Base-by-base conservation (phyloP, 1,140 invertebrate species). In the Temnothorax nylanderi region DNA sequence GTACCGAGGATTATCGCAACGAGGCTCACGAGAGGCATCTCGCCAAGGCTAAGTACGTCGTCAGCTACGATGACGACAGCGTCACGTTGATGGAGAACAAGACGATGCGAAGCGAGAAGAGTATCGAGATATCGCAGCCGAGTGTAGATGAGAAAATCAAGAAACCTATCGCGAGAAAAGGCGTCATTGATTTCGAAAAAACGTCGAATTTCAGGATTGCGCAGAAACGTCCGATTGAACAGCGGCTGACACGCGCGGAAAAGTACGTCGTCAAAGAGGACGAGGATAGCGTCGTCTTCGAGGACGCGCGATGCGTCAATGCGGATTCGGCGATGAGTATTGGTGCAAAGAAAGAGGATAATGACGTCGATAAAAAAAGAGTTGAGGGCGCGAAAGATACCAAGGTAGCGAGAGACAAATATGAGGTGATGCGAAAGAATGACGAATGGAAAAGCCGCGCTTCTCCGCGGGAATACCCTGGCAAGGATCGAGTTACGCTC, bases 31-130 rank as follows among this genome's bases (percentile, higher is more conserved):
- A 93, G 18, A 88, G 58, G 11, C 91, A 65, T 26, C 84, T 93
- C 16, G 92, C 92, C 32, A 93, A 92, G 67, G 94, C 94, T 1
- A 94, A 95, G 41, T 95, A 94, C 54, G 92, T 95, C 1, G 94
- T 95, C 7, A 95, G 88, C 76, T 94, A 93, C 34, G 93, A 94
- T 84, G 94, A 95, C 0, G 94, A 94, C 2, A 94, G 92, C 72
- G 92, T 94, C 5, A 93, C 94, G 1, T 37, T 95, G 5, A 93
- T 93, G 91, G 94, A 95, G 54, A 95, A 95, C 72, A 93, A 87
- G 32, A 41, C 74, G 34, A 44, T 72, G 13, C 56, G 71, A 44
- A 13, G 34, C 7, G 84, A 86, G 2, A 69, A 7, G 8, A 56
- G 10, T 32, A n/a, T 1, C 72, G 51, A 37, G 56, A 8, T n/a